Evolutionary conservation across 2,888 invertebrate species (phyloP).

Genomic region (Parnassius glacialis): DNA sequence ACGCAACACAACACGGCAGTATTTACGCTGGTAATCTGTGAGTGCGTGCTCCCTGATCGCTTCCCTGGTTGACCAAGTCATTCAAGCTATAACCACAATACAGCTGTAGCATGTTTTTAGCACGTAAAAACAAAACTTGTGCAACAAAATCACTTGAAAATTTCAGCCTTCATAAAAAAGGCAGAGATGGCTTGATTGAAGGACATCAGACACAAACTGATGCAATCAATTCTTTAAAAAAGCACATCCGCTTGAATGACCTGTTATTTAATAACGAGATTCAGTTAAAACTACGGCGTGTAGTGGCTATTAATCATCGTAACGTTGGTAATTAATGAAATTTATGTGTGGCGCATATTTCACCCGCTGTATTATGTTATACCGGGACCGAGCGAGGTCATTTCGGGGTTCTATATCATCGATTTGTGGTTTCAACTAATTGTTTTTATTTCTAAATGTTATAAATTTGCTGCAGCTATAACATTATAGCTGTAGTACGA

Average conservation of each 20-base stretch:
- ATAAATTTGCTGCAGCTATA: no score
- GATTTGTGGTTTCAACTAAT: constrained; percentile 8
- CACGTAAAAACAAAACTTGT: no score
- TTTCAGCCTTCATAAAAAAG: no score
- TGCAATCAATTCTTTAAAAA: constrained; percentile 20
- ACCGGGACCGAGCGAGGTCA: constrained; percentile 48
- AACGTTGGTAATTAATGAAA: constrained; percentile 70
- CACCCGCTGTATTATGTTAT: constrained; percentile 54
- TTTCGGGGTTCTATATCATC: constrained; percentile 28
- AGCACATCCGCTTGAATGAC: constrained; percentile 40
- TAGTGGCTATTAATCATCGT: constrained; percentile 62
- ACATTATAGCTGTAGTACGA: no score
- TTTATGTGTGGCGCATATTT: constrained; percentile 71
- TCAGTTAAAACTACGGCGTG: constrained; percentile 61
- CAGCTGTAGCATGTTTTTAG: no score
- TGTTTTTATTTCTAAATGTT: constrained; percentile 11
- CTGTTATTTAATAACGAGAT: constrained; percentile 57
- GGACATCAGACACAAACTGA: not conserved
- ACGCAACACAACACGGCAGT: no score
- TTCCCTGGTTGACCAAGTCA: no score
- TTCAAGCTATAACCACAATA: no score
- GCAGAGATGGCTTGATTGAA: not conserved
- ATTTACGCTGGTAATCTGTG: no score
- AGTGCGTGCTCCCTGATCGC: no score
- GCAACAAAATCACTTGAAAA: no score